Percentiles rank a stretch among this genome's conserved stretches.
phyloP scores from a whole-genome alignment of 2,888 invertebrate genomes.

The Imbricaverruca yamaguchii region DNA sequence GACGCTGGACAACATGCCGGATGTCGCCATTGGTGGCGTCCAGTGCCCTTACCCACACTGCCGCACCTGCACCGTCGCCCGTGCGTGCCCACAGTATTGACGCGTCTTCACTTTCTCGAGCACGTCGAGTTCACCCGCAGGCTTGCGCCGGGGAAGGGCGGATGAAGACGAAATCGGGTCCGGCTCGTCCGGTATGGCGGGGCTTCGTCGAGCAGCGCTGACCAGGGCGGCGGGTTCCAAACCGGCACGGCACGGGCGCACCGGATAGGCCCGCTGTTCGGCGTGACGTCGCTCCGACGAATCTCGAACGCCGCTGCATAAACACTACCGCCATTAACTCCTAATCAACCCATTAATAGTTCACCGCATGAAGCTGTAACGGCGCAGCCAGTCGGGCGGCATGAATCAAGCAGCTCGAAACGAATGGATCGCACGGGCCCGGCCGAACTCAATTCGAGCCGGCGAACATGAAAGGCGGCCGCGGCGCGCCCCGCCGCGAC shows the following conservation, averaged over 20 bases:
- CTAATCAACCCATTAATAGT: constrained; percentile 13
- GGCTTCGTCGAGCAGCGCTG: neutral
- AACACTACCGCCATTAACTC: neutral
- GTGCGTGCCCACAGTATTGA: too few species aligned
- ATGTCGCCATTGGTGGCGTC: too few species aligned
- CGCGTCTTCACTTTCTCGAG: constrained; percentile 5
- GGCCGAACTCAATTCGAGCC: neutral
- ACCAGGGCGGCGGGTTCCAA: neutral
- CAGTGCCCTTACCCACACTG: too few species aligned
- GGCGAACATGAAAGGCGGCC: neutral
- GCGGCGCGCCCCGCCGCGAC: neutral
- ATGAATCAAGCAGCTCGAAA: neutral
- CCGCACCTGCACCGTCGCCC: too few species aligned
- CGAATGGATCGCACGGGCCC: neutral
- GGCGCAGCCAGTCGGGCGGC: neutral
- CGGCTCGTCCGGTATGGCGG: neutral
- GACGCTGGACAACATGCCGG: too few species aligned
- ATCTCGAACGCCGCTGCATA: neutral
- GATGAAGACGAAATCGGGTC: neutral
- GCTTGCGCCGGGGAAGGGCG: too few species aligned
- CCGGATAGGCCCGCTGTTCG: neutral
- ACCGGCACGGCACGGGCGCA: too few species aligned
- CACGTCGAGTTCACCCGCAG: neutral
- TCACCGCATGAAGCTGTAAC: neutral
- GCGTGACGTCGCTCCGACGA: neutral